Evolutionary conservation across 2,113 vertebrate species (phyloP), one percentile per base, ranked within the genome.

Genomic region (Ammodytes dubius): DNA sequence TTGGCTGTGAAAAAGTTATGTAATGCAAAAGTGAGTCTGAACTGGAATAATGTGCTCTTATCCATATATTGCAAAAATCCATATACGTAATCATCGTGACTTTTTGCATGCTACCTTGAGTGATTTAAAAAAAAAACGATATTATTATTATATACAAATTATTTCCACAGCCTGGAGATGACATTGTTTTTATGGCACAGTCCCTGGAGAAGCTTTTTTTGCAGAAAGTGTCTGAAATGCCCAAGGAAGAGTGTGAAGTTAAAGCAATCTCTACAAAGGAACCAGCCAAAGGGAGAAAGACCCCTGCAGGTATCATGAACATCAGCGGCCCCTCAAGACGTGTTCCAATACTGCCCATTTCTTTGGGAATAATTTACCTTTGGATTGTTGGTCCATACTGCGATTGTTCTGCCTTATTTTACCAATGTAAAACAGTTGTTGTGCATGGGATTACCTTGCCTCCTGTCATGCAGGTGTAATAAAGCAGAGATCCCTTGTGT

Each of bases 151-250:
- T 19, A 1, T 54, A 3, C 9, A 1, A 54, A n/a, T 65, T 4
- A 83, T 70, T 81, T 85, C 90, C 93, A 15, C 89, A 99, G 97
- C 95, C 98, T 63, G 95, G 93, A 76, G 96, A 99, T 92, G 97
- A 98, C 70, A 94, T 98, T 77, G 96, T 99, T 81, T 88, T 97
- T 66, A 99, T 99, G 98, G 98, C 97, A 1, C 95, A 97, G 94
- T 93, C 93, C 19, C 91, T 99, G 71, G 97, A 99, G 93, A 97
- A 97, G 82, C 63, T 96, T 7, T 99, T 98, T 85, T 84, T 94
- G 77, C 93, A 97, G 89, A 98, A 97, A 90, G 74, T 98, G 81
- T 88, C 95, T 27, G 88, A 97, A 66, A 98, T 99, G 97, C 97
- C 97, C 1, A 81, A 95, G 74, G 96, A 97, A 63, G 97, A 98